Evolutionary conservation across 2,113 vertebrate species (phyloP).

Genomic region (Osmerus mordax): DNA sequence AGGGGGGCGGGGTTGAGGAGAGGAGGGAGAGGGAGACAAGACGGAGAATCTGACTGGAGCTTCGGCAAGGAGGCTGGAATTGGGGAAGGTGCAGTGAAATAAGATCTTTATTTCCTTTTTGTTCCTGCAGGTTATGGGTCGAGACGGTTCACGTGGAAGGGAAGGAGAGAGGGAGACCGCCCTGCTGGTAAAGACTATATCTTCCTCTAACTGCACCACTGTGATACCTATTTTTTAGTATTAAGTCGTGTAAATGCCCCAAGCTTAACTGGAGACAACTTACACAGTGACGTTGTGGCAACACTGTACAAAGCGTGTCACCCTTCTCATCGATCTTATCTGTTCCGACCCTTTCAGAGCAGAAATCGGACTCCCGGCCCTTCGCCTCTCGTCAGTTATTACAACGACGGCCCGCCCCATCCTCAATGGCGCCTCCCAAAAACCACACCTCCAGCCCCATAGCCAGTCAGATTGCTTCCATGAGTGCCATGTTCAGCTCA

Average conservation of each 20-base stretch:
- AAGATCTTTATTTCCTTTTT: constrained; percentile 2
- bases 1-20: too few relatives aligned
- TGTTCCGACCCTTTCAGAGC: constrained; percentile 53
- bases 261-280: too few relatives aligned
- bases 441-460: constrained; percentile 54
- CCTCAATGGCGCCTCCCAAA: constrained; percentile 57
- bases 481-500: constrained; percentile 64
- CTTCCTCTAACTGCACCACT: background rate
- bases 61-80: too few relatives aligned
- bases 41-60: background rate
- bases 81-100: background rate
- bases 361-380: constrained; percentile 61
- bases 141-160: constrained; percentile 72
- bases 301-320: too few relatives aligned
- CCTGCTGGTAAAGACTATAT: constrained; percentile 52
- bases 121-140: constrained; percentile 65
- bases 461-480: constrained; percentile 61
- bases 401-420: constrained; percentile 60
- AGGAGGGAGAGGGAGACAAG: background rate
- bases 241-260: too few relatives aligned
- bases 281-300: too few relatives aligned
- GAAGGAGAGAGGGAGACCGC: constrained; percentile 66
- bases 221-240: background rate
- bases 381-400: constrained; percentile 64
- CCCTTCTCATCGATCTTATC: background rate